Evolutionary conservation across 2,888 invertebrate genomes (phyloP), one percentile per base, ranked within the genome.

Genomic region (Aphidoletes aphidimyza): DNA sequence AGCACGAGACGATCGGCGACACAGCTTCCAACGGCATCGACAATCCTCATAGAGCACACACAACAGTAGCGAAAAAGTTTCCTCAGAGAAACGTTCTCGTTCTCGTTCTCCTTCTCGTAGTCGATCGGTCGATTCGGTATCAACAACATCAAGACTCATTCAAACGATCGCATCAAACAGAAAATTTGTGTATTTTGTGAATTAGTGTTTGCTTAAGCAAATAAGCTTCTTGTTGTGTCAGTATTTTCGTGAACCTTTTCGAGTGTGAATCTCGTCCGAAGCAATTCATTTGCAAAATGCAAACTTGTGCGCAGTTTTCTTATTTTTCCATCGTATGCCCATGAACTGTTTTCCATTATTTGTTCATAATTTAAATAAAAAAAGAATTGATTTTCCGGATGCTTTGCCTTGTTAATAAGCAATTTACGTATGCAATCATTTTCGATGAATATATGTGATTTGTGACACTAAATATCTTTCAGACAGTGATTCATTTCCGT

Each of bases 231-330:
- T 30, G 30, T n/a, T 69, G 45, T 22, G n/a, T 83, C 37, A 83
- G 83, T 83, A 83, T 83, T 83, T 83, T 83, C 83, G 83, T 83
- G 45, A 36, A 42, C 36, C 37, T 83, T 26, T 22, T 2, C 37
- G 42, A 83, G 83, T 45, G 81, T 81, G 81, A 45, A 26, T 17
- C 83, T 83, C 42, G 26, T 45, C n/a, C 8, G 39, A 5, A 39
- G 37, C 11, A 5, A 22, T n/a, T 14, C 26, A 37, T 19, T 39
- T 42, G 39, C 83, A 30, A 83, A 83, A 83, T 42, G 83, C 37
- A 45, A 45, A 83, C 45, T 83, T 83, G 19, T 26, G 26, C 39
- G 37, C 22, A 83, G 39, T 83, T 17, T 22, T 39, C n/a, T 39
- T n/a, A 39, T 39, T n/a, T 11, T 36, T 36, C 36, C 17, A 36